Conservation (phyloP, 2,797 vertebrate species). For the Pseudochromis fuscus region DNA sequence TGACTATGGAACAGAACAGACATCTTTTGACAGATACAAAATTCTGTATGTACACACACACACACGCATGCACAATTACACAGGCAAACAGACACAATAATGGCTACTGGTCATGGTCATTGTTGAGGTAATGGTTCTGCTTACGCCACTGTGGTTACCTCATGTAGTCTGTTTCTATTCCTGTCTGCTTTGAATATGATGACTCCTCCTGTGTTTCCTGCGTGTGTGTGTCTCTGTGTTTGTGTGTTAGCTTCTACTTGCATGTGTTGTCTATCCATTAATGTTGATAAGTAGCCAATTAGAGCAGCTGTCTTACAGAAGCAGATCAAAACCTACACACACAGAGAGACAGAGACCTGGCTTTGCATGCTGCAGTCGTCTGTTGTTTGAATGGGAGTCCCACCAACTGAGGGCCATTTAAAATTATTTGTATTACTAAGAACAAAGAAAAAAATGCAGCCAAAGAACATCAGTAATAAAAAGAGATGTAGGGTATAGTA, state of each 20-base stretch:
- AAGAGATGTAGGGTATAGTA: not conserved
- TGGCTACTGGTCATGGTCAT: slow-evolving; percentile 56
- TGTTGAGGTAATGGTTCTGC: slow-evolving; percentile 69
- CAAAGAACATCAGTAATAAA: not conserved
- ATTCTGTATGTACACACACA: not conserved
- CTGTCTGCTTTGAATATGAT: slow-evolving; percentile 72
- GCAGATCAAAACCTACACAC: slow-evolving; percentile 51
- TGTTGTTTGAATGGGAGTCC: slow-evolving; percentile 37
- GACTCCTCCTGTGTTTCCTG: slow-evolving; percentile 66
- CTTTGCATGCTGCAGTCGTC: slow-evolving; percentile 60
- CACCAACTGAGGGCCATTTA: not conserved
- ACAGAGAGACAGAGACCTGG: slow-evolving; percentile 36
- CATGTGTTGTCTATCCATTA: slow-evolving; percentile 55
- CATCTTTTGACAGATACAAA: slow-evolving; percentile 42
- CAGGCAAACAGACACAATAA: slow-evolving; percentile 38
- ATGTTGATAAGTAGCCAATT: slow-evolving; percentile 65
- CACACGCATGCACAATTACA: slow-evolving; percentile 16
- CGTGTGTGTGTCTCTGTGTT: slow-evolving; percentile 13
- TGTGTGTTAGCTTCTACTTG: slow-evolving; percentile 25
- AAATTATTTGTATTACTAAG: not conserved
- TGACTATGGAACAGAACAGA: slow-evolving; percentile 63
- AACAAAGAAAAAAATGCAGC: slow-evolving; percentile 13
- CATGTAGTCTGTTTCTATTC: slow-evolving; percentile 72
- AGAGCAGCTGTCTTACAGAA: slow-evolving; percentile 63
- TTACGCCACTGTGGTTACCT: slow-evolving; percentile 68